phyloP scores from a whole-genome alignment of 2,113 vertebrate species.

The Zosterops pallidus region DNA sequence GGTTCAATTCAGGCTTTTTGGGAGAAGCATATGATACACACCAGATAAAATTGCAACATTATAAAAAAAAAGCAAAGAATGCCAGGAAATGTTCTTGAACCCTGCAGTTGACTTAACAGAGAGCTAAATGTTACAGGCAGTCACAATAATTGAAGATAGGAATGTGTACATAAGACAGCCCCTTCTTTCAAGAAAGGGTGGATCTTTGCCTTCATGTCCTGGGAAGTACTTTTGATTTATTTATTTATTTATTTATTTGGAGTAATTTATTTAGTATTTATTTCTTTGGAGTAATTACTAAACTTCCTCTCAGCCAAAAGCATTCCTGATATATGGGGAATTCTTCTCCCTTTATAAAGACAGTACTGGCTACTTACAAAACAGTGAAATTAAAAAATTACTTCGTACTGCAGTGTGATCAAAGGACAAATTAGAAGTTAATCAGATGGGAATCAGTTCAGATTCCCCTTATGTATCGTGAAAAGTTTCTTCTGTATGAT shows the following conservation, averaged over 20 bases:
- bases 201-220: not conserved
- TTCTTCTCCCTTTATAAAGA: slow-evolving; percentile 25
- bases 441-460: slow-evolving; percentile 16
- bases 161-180: not conserved
- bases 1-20: rapidly evolving
- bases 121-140: not conserved
- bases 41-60: slow-evolving; percentile 17
- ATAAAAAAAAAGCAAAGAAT: slow-evolving; percentile 25
- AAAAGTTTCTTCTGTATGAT: not conserved
- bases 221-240: slow-evolving; percentile 2
- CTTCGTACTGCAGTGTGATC: not conserved
- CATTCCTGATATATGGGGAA: slow-evolving; percentile 24
- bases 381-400: slow-evolving; percentile 31
- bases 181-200: slow-evolving; percentile 5
- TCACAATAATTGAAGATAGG: not conserved
- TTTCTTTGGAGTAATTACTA: not conserved
- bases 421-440: slow-evolving; percentile 50
- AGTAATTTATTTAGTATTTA: slow-evolving; percentile 5
- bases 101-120: not conserved
- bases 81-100: slow-evolving; percentile 30
- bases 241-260: slow-evolving; percentile 3
- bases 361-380: slow-evolving; percentile 15
- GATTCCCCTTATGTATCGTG: not conserved
- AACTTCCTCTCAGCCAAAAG: slow-evolving; percentile 19
- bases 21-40: not conserved